Conservation (phyloP, 2,113 vertebrate species). For the Otis tarda region DNA sequence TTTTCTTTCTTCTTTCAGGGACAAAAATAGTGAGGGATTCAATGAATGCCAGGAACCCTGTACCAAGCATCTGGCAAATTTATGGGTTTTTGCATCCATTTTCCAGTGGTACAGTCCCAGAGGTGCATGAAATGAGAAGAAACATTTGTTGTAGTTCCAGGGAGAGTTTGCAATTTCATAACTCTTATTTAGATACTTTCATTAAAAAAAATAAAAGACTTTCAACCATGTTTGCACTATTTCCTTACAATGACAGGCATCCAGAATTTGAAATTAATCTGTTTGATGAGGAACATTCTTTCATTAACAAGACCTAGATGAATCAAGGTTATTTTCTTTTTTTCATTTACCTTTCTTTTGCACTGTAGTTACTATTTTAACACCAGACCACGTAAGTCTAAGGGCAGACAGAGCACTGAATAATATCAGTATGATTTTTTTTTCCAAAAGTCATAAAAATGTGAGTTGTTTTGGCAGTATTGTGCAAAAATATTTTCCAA, state of each 20-base stretch:
- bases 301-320: not conserved
- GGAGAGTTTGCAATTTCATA: constrained; percentile 1
- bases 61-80: constrained; percentile 16
- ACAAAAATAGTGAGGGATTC: not conserved
- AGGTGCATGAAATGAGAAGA: constrained; percentile 23
- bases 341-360: not conserved
- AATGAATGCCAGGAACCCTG: not conserved
- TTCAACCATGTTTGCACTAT: not conserved
- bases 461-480: not conserved
- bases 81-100: constrained; percentile 15
- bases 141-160: constrained; percentile 39
- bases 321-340: not conserved
- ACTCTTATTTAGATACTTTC: constrained; percentile 3
- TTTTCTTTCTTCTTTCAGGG: not conserved
- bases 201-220: not conserved
- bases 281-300: not conserved
- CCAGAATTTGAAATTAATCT: not conserved
- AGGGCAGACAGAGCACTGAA: not conserved
- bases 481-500: not conserved
- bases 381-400: not conserved
- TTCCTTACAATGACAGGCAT: not conserved
- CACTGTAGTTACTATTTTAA: not conserved
- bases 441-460: not conserved
- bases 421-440: not conserved
- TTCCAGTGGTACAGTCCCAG: constrained; percentile 10